Evolutionary conservation across 1,140 invertebrate species (phyloP), one percentile per base, ranked within the genome.

Genomic region (Sarcophaga bullata): DNA sequence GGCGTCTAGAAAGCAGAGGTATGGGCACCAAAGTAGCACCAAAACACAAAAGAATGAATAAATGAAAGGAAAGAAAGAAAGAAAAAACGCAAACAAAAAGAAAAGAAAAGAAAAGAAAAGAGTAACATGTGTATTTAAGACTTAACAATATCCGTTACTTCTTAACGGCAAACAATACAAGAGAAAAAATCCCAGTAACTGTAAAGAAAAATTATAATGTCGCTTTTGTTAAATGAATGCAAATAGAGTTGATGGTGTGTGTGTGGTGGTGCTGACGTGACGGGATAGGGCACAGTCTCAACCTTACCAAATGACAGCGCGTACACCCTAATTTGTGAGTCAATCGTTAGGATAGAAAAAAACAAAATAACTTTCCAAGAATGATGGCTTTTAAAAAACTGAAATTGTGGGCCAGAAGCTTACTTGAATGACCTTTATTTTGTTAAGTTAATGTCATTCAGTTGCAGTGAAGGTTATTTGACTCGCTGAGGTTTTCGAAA

Each of bases 141-240:
- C 75, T 78, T 78, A 78, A 78, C 75, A 49, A 52, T 78, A 78
- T 78, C 75, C 75, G 75, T 78, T 78, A 78, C 49, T 78, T 78
- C 48, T 52, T 50, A 17, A 78, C 17, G 48, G 47, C 19, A 50
- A 25, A 50, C 73, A 68, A 68, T 7, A 78, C 48, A 78, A 17
- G 19, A 75, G 9, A 15, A 54, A 54, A 11, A 19, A 9, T n/a
- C 19, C 46, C 75, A 78, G 48, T 50, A 52, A 78, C 48, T 68
- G 62, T 68, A 68, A 68, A 68, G 62, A 17, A 68, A 68, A 58
- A 58, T 58, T 58, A 68, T 68, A n/a, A 19, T 19, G 62, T 25
- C 19, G 62, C n/a, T 62, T 4, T 13, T 10, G 50, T 52, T 52
- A 10, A 37, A 52, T 52, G 13, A 52, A 52, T 52, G 50, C 1